These are phyloP conservation scores for Hypotaenidia okinawae DNA, from an alignment of 2,797 vertebrate genomes.

Conservation along the genomic window DNA sequence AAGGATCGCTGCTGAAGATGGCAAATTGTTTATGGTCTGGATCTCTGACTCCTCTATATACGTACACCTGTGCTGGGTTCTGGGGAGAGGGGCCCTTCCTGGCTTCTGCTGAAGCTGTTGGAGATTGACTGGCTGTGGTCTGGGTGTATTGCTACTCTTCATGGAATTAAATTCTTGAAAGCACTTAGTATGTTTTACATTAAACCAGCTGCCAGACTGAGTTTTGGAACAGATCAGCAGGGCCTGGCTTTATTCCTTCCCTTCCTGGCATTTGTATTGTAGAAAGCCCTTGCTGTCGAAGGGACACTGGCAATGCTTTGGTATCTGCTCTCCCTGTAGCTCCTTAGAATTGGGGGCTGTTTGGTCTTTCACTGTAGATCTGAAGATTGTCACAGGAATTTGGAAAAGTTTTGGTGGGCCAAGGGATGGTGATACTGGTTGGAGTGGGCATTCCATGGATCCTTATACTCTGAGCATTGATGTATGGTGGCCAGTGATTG, in stretches of 20 bases:
- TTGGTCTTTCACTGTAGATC: neutral
- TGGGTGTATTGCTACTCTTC: accelerated
- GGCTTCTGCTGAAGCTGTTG: neutral
- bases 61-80: neutral
- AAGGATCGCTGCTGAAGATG: neutral
- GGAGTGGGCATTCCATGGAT: neutral
- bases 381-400: neutral
- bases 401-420: neutral
- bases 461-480: neutral
- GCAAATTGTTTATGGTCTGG: neutral
- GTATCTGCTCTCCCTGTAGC: neutral
- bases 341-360: accelerated
- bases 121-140: neutral
- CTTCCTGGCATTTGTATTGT: neutral
- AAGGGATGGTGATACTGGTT: neutral
- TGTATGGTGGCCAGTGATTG: neutral
- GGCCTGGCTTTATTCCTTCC: neutral
- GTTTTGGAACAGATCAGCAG: neutral
- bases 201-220: neutral
- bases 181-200: neutral
- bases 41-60: neutral
- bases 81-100: neutral
- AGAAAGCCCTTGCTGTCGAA: neutral
- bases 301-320: neutral
- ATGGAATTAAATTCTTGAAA: neutral